Evolutionary conservation across 2,113 vertebrate species (phyloP).

Genomic region (Hypanus sabinus): DNA sequence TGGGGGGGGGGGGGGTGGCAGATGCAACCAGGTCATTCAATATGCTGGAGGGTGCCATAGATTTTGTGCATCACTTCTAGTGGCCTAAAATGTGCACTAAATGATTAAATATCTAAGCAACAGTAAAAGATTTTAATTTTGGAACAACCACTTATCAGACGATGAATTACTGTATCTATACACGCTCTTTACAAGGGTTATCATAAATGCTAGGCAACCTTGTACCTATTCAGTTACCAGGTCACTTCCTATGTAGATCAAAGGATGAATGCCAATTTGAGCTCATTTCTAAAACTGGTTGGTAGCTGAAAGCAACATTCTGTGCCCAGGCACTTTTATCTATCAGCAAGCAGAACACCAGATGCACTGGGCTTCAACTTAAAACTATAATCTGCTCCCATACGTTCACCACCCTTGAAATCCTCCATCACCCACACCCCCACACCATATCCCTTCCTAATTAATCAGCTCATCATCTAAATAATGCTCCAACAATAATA

Average conservation of each 20-base stretch:
- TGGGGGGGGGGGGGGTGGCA: no score
- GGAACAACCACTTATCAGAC: background rate
- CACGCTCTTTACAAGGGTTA: background rate
- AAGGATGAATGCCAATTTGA: background rate
- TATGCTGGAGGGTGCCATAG: no score
- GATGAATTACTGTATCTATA: background rate
- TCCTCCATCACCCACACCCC: no score
- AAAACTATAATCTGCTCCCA: background rate
- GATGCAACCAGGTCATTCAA: no score
- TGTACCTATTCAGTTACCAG: background rate
- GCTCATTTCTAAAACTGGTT: background rate
- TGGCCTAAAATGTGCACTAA: no score
- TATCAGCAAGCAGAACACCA: background rate
- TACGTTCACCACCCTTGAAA: no score
- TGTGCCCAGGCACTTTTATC: background rate
- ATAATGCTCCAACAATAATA: no score
- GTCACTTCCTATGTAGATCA: background rate
- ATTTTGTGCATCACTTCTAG: no score
- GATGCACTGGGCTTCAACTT: background rate
- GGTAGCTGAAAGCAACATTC: background rate
- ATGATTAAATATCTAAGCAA: no score
- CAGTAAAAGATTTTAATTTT: background rate
- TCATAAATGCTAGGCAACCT: background rate
- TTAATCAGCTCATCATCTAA: no score
- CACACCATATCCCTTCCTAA: no score